A percentile compares a stretch with the other conserved stretches of the same genome.
phyloP scores from a whole-genome alignment of 2,888 invertebrate genomes.

The Euzophera pinguis region DNA sequence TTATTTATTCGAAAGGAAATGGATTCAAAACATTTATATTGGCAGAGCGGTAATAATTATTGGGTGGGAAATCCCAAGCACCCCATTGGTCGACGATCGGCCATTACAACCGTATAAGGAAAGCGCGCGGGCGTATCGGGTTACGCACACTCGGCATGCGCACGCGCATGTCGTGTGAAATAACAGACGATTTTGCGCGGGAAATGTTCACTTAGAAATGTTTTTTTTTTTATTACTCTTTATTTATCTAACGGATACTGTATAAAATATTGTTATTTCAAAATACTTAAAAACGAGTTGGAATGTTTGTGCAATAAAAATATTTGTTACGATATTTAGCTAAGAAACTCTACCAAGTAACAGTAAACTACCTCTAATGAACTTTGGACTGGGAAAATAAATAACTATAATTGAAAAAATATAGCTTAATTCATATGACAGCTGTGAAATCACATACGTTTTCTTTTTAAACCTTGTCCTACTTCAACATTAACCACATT shows the following conservation, averaged over 20 bases:
- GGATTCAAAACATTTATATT: background rate
- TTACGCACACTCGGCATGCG: constrained; percentile 38
- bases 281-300: too few relatives aligned
- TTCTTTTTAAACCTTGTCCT: too few relatives aligned
- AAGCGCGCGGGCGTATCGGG: constrained; percentile 53
- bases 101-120: constrained; percentile 62
- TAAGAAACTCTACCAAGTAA: too few relatives aligned
- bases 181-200: background rate
- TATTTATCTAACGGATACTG: background rate
- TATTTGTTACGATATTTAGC: too few relatives aligned
- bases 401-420: too few relatives aligned
- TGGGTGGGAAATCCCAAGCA: constrained; percentile 31
- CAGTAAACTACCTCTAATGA: too few relatives aligned
- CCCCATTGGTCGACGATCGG: constrained; percentile 51
- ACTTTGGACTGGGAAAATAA: too few relatives aligned
- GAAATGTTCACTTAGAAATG: background rate
- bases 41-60: background rate
- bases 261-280: too few relatives aligned
- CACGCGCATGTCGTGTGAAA: constrained; percentile 25
- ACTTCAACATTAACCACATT: too few relatives aligned
- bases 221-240: background rate
- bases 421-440: too few relatives aligned
- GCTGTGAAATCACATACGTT: too few relatives aligned
- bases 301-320: too few relatives aligned
- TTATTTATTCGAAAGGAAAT: background rate